These are phyloP conservation scores for Solenodon paradoxus DNA, from an alignment of 2,113 vertebrate genomes.

Conservation along the genomic window DNA sequence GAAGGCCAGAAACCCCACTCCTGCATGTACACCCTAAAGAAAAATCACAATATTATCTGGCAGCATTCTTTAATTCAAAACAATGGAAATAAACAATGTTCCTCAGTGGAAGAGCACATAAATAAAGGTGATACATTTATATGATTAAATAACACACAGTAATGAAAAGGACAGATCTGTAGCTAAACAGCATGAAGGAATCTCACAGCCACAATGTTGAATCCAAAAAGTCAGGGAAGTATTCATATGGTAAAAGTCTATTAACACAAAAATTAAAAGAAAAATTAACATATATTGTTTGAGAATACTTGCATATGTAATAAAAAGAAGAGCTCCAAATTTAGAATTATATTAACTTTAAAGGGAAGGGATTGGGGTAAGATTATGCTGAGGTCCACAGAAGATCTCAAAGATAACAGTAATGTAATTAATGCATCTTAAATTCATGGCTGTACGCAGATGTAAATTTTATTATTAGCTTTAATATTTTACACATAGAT, in stretches of 20 bases:
- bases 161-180: background rate
- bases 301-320: background rate
- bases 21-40: background rate
- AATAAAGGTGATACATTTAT: background rate
- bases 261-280: background rate
- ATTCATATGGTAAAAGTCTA: background rate
- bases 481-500: slow-evolving; percentile 7
- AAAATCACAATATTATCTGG: background rate
- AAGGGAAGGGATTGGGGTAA: background rate
- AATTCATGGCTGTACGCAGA: background rate
- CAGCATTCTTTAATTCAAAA: background rate
- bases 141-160: background rate
- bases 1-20: background rate
- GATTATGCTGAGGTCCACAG: background rate
- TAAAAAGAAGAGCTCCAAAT: background rate
- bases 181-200: background rate
- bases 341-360: background rate
- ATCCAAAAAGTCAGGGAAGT: background rate
- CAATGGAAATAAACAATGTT: background rate
- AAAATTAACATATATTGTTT: too few species aligned
- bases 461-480: background rate
- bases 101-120: background rate
- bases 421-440: background rate
- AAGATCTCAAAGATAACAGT: background rate
- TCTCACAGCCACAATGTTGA: background rate